These are phyloP conservation scores for Amblyjoppa proteus DNA, from an alignment of 2,888 invertebrate genomes.

Conservation along the genomic window DNA sequence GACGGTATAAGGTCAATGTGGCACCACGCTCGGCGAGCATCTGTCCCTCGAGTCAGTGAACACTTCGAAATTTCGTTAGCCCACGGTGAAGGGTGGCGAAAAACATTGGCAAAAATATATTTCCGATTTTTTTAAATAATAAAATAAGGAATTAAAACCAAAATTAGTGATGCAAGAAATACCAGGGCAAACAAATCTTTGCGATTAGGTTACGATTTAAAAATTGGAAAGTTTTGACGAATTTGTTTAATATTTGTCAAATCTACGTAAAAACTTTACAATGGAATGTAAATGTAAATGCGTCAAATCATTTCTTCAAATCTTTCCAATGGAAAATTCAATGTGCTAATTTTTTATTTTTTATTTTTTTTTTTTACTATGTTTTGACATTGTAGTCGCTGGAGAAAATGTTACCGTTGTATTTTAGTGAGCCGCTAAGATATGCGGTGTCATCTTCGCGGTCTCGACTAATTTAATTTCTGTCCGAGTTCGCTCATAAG, in stretches of 20 bases:
- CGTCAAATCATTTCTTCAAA: not conserved
- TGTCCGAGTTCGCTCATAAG: not conserved
- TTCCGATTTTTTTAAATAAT: not conserved
- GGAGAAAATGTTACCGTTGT: not conserved
- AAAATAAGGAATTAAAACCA: too few relatives aligned
- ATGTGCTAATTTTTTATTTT: not conserved
- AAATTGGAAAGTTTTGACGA: too few relatives aligned
- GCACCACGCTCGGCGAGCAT: constrained; percentile 12
- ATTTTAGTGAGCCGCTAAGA: not conserved
- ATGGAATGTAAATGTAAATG: not conserved
- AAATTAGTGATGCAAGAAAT: too few relatives aligned
- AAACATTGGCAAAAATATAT: not conserved
- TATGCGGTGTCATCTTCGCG: not conserved
- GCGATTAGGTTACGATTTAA: too few relatives aligned
- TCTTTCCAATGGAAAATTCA: too few relatives aligned
- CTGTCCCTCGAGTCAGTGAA: not conserved
- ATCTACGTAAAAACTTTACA: too few relatives aligned
- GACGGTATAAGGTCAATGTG: constrained; percentile 46
- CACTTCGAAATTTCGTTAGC: constrained; percentile 6
- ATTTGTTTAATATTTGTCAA: too few relatives aligned
- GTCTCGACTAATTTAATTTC: not conserved
- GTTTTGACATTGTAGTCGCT: not conserved
- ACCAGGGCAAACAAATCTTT: too few relatives aligned
- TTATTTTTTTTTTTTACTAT: not conserved
- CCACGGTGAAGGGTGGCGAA: not conserved